Conservation (phyloP, 2,797 vertebrate species). For the Tinamus major region DNA sequence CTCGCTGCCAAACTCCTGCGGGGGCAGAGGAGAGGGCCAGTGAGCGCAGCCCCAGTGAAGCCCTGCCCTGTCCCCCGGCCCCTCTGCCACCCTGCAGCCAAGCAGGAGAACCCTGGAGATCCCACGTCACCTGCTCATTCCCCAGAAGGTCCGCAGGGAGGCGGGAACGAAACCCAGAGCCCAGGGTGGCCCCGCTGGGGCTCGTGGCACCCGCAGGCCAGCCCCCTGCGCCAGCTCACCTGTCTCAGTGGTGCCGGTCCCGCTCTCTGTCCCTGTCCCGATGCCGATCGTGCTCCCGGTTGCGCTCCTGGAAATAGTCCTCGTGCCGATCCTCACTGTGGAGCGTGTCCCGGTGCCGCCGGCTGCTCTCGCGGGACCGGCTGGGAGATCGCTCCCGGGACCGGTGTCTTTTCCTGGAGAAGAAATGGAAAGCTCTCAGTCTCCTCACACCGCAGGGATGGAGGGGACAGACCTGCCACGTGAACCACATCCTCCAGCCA, state of each 20-base stretch:
- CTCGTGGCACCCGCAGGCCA: fast-evolving
- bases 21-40: background rate
- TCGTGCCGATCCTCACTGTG: constrained; percentile 86
- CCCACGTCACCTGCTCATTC: too few species aligned
- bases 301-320: constrained; percentile 84
- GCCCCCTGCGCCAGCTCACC: constrained; percentile 43
- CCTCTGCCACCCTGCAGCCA: background rate
- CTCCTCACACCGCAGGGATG: background rate
- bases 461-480: background rate
- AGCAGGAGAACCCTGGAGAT: too few species aligned
- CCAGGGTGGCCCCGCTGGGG: too few species aligned
- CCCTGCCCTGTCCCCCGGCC: background rate
- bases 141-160: too few species aligned
- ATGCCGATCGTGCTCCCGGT: constrained; percentile 82
- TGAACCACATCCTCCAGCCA: background rate
- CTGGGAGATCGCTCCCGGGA: constrained; percentile 86
- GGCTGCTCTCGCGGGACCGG: constrained; percentile 86
- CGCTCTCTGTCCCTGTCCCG: constrained; percentile 82
- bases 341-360: constrained; percentile 84
- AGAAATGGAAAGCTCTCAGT: background rate
- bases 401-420: constrained; percentile 83
- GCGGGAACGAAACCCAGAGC: too few species aligned
- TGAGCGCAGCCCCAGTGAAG: background rate
- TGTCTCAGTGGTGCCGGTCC: constrained; percentile 87
- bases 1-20: constrained; percentile 73